phyloP scores from a whole-genome alignment of 2,113 vertebrate genomes.

The Pterocles gutturalis region DNA sequence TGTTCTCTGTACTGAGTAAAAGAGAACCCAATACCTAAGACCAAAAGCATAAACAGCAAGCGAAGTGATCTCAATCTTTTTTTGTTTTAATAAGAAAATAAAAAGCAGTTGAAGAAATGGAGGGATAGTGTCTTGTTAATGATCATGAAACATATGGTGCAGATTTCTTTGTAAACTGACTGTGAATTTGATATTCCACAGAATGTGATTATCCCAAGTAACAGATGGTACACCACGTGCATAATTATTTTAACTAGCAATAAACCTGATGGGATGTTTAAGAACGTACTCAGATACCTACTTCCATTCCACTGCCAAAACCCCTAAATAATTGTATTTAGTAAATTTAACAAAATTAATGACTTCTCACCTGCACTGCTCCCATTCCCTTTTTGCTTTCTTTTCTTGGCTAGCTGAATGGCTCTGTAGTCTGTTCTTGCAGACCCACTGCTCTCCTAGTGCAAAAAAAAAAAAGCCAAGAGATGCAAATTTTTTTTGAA shows the following conservation, averaged over 20 bases:
- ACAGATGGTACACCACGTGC: neutral
- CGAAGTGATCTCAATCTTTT: neutral
- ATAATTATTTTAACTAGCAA: neutral
- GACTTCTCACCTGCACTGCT: conserved; percentile 79
- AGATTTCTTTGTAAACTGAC: neutral
- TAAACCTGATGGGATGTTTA: neutral
- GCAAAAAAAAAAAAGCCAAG: neutral
- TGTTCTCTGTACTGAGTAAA: neutral
- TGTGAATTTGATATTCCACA: neutral
- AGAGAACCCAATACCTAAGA: neutral
- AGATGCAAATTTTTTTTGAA: conserved; percentile 59
- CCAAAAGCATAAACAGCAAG: neutral
- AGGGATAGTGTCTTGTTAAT: neutral
- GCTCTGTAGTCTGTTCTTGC: conserved; percentile 96
- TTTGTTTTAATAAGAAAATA: neutral
- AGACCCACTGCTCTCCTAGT: conserved; percentile 92
- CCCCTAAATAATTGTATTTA: neutral
- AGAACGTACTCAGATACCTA: neutral
- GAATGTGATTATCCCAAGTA: neutral
- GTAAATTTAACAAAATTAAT: neutral
- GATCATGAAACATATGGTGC: neutral
- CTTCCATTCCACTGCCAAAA: neutral
- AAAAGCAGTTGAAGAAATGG: neutral
- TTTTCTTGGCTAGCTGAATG: conserved; percentile 93
- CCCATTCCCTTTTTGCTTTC: conserved; percentile 85